phyloP scores from a whole-genome alignment of 2,888 invertebrate species.

The Sialis lutaria region DNA sequence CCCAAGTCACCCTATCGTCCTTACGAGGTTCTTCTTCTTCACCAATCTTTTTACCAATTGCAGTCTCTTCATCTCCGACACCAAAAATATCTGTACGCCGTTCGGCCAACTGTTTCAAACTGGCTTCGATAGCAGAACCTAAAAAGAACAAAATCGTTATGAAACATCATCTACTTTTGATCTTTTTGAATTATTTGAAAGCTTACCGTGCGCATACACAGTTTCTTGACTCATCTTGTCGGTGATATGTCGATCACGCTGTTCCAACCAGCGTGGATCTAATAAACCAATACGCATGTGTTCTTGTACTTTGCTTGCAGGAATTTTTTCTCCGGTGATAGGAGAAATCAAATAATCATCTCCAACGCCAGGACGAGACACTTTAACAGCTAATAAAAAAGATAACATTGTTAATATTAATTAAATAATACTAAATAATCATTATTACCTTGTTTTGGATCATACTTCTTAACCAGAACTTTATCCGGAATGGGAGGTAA shows the following conservation, averaged over 20 bases:
- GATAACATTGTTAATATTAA: background rate
- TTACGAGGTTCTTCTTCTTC: constrained; percentile 69
- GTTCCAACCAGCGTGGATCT: constrained; percentile 96
- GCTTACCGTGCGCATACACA: constrained; percentile 48
- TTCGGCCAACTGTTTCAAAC: constrained; percentile 89
- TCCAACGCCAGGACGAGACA: constrained; percentile 42
- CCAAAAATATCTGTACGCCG: constrained; percentile 99
- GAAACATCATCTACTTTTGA: background rate
- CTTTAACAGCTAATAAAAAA: constrained; percentile 26
- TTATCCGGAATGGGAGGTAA: constrained; percentile 80
- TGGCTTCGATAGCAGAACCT: constrained; percentile 86
- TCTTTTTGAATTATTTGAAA: background rate
- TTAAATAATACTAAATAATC: constrained; percentile 1
- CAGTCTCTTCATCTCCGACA: constrained; percentile 95
- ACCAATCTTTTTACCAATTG: constrained; percentile 96
- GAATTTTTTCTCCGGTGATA: constrained; percentile 94
- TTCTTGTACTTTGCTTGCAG: constrained; percentile 91
- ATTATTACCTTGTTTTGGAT: constrained; percentile 64
- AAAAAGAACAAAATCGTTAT: constrained; percentile 9
- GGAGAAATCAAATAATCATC: constrained; percentile 95
- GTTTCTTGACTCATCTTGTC: constrained; percentile 87
- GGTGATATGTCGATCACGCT: constrained; percentile 82
- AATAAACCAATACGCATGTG: constrained; percentile 94
- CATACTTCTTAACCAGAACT: constrained; percentile 92
- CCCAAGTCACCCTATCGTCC: constrained; percentile 92